Evolutionary conservation across 2,797 vertebrate species (phyloP), one percentile per base, ranked within the genome.

Genomic region (Lagocephalus sceleratus): DNA sequence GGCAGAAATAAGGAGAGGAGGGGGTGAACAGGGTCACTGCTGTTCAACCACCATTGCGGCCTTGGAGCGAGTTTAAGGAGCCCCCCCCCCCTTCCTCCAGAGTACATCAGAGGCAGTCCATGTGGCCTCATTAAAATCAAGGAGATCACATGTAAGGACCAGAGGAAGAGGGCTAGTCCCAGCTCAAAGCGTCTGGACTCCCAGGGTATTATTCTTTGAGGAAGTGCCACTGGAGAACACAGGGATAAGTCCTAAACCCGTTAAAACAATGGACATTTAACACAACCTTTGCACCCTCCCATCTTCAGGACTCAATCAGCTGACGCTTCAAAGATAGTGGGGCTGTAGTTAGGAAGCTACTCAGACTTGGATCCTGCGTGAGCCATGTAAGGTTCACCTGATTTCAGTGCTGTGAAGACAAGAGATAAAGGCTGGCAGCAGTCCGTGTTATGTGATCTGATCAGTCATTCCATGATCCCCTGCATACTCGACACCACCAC

Each of bases 71-170:
- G 75, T 49, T 42, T 47, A 14, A 51, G 66, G 59, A 63, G 77
- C 70, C 68, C 72, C 61, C 58, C 52, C 16, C 16, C n/a, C n/a
- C n/a, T n/a, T 19, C 42, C 81, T 87, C 82, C 78, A 76, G 78
- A 82, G 84, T 65, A 84, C 86, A 89, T 90, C 87, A 89, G 85
- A 90, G 86, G 84, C 83, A 83, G 85, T 91, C 86, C 84, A 66
- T 71, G 75, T 77, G 82, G 85, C 85, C 88, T 91, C 88, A 90
- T 91, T 90, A 91, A 91, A 90, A 90, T 87, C 88, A 89, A 88
- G 89, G 80, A 78, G 85, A 87, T 90, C 86, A 82, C 82, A 85
- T 89, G 85, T 87, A 89, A 88, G 85, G 85, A 89, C 85, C 84
- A 90, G 85, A 87, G 85, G 82, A 90, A 84, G 78, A 78, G 76